Evolutionary conservation across 2,113 vertebrate genomes (phyloP), one percentile per base, ranked within the genome.

Genomic region (Laterallus jamaicensis): DNA sequence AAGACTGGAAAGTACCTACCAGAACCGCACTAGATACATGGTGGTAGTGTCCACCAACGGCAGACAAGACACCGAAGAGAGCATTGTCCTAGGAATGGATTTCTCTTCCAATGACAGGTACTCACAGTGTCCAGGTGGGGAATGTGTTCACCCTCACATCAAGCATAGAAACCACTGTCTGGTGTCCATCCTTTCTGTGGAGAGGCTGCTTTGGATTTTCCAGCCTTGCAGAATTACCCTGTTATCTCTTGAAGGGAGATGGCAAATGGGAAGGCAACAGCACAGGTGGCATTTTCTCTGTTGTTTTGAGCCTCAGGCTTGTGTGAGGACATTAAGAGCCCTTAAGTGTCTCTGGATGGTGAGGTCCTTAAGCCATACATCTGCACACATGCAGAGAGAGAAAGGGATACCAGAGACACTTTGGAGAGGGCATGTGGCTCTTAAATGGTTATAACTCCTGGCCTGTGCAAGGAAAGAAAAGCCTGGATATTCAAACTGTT

Each of bases 31-130:
- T 9, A 98, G 99, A 54, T 99, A 99, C 97, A 99, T 99, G 99
- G 99, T 99, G 82, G 99, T 99, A 26, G 99, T 99, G 79, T 99
- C 99, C 93, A 99, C 99, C 93, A 99, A 99, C 1, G 99, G 99
- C 44, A 98, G 99, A 71, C 99, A 99, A 94, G 99, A 99, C 98
- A 99, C 99, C 0, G 99, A 99, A 96, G 99, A 99, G 96, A 99
- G 98, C 98, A 98, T 99, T 15, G 99, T 99, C 64, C 98, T 99
- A 7, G 99, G 99, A 74, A 98, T 99, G 98, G 99, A 99, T 98
- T 99, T 99, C 93, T 98, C 98, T 80, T 98, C 98, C 88, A 99
- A 99, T 91, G 99, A 99, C 95, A 98, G 99, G 99, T 99, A 96
- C 44, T 63, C 40, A 13, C 11, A 37, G 39, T 5, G 13, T 76